Evolutionary conservation across 2,888 invertebrate genomes (phyloP), one percentile per base, ranked within the genome.

Genomic region (Oscheius sp.): DNA sequence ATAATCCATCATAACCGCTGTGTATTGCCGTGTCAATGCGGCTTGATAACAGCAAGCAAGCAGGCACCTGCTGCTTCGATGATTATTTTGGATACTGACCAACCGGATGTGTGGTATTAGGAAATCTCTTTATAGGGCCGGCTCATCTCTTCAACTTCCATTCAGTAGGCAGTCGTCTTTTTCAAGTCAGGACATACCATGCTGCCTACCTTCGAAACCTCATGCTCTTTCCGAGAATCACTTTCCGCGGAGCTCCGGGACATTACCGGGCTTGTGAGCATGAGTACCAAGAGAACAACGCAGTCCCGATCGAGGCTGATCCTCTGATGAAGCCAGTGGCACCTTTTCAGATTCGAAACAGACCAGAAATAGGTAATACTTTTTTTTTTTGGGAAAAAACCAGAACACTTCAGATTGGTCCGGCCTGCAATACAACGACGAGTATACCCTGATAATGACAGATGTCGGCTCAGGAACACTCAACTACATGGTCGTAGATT

Each of bases 211-310:
- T 88, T 51, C 74, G 80, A 29, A 85, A 84, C 70, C 75, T 88
- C 48, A 74, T 75, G 35, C 78, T 88, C 47, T 88, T 85, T 59
- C 88, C 88, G 3, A 66, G 84, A 57, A 78, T 88, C 57, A 80
- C 79, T 21, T 88, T 84, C 70, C 65, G 77, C 33, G 79, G 82
- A 21, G 77, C 79, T 33, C 81, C 65, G 9, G 88, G 89, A 5
- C 72, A 78, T n/a, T 88, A 89, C 72, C 80, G 85, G 53, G 88
- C 86, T 1, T 88, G 88, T 76, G 88, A 88, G 60, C 88, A 88
- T 66, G 81, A 86, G 33, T 88, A 81, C 70, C 76, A 77, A 32
- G 73, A 73, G 13, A 78, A 79, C 55, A 75, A 77, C 1, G 63
- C 78, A 0, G 70, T 73, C 0, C 35, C 62, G n/a, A 76, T 84